These are phyloP conservation scores for Elephas maximus DNA, from an alignment of 2,113 vertebrate species.

Conservation along the genomic window DNA sequence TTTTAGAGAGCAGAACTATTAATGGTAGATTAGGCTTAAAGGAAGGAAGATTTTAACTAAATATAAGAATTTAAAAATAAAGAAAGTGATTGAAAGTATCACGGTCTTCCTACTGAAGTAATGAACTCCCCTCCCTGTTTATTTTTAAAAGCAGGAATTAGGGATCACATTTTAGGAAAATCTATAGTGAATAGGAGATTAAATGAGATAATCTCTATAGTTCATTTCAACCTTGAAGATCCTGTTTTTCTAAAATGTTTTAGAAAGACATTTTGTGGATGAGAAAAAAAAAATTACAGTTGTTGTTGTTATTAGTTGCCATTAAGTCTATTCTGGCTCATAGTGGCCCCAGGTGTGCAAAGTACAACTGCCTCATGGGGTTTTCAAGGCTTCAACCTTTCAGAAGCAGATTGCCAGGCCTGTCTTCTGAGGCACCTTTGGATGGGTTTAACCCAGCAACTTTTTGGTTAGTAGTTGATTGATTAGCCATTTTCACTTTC, in stretches of 20 bases:
- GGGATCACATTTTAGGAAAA: background rate
- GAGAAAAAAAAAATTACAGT: background rate
- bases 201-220: background rate
- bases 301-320: no score
- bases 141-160: conserved; percentile 20
- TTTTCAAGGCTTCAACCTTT: no score
- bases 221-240: conserved; percentile 17
- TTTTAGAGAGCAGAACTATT: background rate
- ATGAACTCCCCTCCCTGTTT: background rate
- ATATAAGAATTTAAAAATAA: background rate
- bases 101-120: background rate
- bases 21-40: background rate
- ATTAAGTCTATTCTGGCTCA: no score
- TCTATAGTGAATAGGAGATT: background rate
- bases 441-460: no score
- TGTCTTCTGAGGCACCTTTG: no score
- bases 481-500: no score
- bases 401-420: no score
- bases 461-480: no score
- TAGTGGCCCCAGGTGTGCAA: no score
- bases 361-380: no score
- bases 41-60: background rate
- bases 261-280: background rate
- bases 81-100: background rate
- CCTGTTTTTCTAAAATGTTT: background rate